A percentile compares a stretch with the other conserved stretches of the same genome.
Evolutionary conservation across 2,797 vertebrate species (phyloP).

Genomic region (Melanotaenia trifasciata): DNA sequence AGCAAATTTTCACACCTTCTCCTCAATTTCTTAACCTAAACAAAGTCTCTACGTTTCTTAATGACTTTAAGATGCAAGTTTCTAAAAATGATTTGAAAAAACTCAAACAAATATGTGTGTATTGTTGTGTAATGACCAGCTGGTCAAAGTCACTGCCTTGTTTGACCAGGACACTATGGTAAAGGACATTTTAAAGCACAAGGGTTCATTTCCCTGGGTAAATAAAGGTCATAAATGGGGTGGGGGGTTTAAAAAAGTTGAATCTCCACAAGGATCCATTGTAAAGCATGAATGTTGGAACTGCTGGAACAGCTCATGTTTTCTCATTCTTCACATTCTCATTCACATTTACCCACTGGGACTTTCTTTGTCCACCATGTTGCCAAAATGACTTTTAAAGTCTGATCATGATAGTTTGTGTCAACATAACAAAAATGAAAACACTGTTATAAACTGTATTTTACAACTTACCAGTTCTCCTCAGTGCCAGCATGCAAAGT

Average conservation of each 20-base stretch:
- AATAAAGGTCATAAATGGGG: neutral
- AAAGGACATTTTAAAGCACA: neutral
- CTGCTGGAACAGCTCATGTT: neutral
- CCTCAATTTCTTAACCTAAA: neutral
- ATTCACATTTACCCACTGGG: neutral
- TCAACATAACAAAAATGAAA: neutral
- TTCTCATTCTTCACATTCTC: neutral
- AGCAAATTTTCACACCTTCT: neutral
- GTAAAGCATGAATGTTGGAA: neutral
- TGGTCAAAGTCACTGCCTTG: neutral
- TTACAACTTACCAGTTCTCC: too few species aligned
- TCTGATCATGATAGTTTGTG: neutral
- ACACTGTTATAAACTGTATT: too few species aligned
- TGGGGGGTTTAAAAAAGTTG: too few species aligned
- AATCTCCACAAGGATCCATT: too few species aligned
- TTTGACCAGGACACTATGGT: neutral
- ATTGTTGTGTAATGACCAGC: neutral
- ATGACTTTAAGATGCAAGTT: neutral
- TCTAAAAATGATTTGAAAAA: neutral
- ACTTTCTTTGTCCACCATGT: slow-evolving; percentile 18
- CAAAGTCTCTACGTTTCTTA: neutral
- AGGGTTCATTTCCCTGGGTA: neutral
- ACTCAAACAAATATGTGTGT: neutral
- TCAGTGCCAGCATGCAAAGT: neutral
- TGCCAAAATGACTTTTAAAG: slow-evolving; percentile 9